Evolutionary conservation across 64 coral and sea anemone species (phyloP), one percentile per base, ranked within the genome.

Genomic region (Astreopora myriophthalma): DNA sequence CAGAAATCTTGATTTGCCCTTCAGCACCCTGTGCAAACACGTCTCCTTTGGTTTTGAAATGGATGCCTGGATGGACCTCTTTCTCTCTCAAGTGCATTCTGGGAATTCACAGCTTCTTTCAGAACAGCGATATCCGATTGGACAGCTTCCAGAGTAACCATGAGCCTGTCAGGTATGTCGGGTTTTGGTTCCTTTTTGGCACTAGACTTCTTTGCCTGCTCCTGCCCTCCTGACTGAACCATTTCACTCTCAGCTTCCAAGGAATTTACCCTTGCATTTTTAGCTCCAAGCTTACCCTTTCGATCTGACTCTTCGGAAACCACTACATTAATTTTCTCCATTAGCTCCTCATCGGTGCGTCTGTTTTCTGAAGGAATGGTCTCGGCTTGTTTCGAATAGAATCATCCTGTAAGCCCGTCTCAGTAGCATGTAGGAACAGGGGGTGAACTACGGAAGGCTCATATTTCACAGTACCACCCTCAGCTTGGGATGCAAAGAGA

Each of bases 331-430:
- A 88, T 34, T 30, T 71, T 27, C 22, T 77, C 92, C 92, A 93
- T 81, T 26, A 87, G 20, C 46, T 87, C 84, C 34, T 80, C 74
- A 39, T 88, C 85, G 8, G 57, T 84, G 32, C 24, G 16, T 67
- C 76, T 27, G 37, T 7, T 82, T 88, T 88, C 5, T 94, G 86
- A 22, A 89, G 46, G 33, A 89, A 30, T 17, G 34, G 84, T n/a
- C 87, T 42, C 26, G 90, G 22, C 76, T 90, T 89, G n/a, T 61
- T 88, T 30, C 92, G 17, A 25, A 89, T 58, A 5, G 79, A 74
- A 63, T 94, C 92, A 36, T 86, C 49, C 79, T 64, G 85, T 17
- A 94, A 55, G 23, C 92, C 85, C 60, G 90, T 92, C 51, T 92
- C 76, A 0, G 74, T 40, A 7, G 74, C 69, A 33, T 85, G 31